phyloP scores from a whole-genome alignment of 2,113 vertebrate genomes.

The Pomatorhinus ruficollis region DNA sequence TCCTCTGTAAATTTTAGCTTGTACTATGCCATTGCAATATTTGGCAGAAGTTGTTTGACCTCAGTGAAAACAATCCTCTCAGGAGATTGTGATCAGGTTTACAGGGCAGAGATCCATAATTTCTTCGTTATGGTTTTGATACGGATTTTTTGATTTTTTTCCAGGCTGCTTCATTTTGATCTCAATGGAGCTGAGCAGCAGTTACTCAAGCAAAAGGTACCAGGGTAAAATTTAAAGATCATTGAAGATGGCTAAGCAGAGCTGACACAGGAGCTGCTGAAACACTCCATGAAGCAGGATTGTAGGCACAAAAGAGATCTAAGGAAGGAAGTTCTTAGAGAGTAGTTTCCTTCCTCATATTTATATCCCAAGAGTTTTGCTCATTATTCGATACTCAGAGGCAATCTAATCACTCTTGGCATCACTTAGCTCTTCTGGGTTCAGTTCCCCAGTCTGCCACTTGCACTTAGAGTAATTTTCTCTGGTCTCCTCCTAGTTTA shows the following conservation, averaged over 20 bases:
- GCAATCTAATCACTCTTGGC: background rate
- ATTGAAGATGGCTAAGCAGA: background rate
- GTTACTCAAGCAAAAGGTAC: background rate
- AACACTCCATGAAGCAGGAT: background rate
- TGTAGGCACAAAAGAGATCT: background rate
- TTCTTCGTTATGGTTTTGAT: background rate
- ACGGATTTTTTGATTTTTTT: background rate
- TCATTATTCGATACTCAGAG: constrained; percentile 7
- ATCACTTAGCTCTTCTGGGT: background rate
- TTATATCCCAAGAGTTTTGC: constrained; percentile 4
- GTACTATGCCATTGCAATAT: background rate
- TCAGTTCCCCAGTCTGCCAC: background rate
- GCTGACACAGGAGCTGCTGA: background rate
- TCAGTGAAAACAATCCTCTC: background rate
- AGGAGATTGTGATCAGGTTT: background rate
- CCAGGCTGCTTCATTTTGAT: background rate
- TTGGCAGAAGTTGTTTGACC: background rate
- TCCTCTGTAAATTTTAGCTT: background rate
- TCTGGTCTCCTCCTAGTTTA: background rate
- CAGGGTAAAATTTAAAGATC: background rate
- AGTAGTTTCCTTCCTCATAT: background rate
- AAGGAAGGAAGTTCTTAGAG: background rate
- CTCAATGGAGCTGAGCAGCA: background rate
- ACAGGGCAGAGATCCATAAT: background rate
- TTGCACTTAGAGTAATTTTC: background rate